phyloP scores from a whole-genome alignment of 2,113 vertebrate species.

The Microcebus tavaratra region DNA sequence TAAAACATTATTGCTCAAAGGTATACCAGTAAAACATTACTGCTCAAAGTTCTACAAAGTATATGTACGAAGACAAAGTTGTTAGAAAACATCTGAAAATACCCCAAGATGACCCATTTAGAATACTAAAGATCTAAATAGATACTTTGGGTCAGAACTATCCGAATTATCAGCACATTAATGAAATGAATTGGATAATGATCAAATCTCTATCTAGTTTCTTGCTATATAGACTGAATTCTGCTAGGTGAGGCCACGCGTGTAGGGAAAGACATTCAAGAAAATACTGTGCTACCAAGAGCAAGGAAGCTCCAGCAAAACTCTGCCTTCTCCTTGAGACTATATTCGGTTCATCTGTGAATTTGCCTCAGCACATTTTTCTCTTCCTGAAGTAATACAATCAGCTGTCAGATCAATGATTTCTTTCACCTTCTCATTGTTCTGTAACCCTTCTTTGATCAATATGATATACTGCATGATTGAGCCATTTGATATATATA shows the following conservation, averaged over 20 bases:
- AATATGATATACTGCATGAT: neutral
- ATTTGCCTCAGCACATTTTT: neutral
- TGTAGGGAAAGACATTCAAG: neutral
- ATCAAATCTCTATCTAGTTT: neutral
- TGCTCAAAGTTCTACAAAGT: neutral
- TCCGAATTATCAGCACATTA: neutral
- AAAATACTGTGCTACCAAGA: neutral
- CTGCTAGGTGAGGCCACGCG: neutral
- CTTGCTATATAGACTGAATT: neutral
- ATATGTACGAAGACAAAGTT: neutral
- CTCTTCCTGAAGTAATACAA: neutral
- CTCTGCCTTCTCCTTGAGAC: neutral
- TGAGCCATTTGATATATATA: neutral
- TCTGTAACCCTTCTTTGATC: slow-evolving; percentile 14
- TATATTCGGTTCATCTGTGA: neutral
- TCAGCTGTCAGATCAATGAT: neutral
- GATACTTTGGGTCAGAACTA: neutral
- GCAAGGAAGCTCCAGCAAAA: neutral
- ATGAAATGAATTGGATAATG: neutral
- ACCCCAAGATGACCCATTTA: neutral
- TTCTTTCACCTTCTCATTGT: neutral
- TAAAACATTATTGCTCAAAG: neutral
- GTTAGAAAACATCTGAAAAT: slow-evolving; percentile 25
- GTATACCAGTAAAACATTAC: neutral
- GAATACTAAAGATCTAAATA: neutral